Evolutionary conservation across 2,888 invertebrate species (phyloP).

Genomic region (Dimorphilus gyrociliatus): DNA sequence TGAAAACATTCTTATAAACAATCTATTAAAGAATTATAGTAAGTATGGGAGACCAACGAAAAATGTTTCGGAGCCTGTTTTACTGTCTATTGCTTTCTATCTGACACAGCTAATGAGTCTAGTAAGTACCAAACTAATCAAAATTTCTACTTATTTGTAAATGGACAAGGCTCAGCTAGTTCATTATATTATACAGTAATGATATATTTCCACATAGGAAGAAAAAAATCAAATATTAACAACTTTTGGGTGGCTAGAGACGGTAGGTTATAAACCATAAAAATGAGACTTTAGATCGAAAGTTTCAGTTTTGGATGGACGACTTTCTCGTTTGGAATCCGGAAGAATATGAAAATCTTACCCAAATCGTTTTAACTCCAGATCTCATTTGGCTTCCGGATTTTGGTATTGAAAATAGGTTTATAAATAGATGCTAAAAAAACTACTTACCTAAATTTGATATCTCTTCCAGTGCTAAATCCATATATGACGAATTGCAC

Average conservation of each 20-base stretch:
- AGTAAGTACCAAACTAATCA: slow-evolving; percentile 6
- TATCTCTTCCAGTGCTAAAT: slow-evolving; percentile 10
- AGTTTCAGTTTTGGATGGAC: slow-evolving; percentile 55
- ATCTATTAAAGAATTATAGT: slow-evolving; percentile 10
- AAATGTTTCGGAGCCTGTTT: slow-evolving; percentile 7
- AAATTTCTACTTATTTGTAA: too few species aligned
- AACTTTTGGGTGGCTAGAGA: slow-evolving; percentile 11
- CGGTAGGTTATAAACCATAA: slow-evolving; percentile 7
- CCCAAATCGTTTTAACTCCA: slow-evolving; percentile 60
- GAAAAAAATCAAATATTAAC: slow-evolving; percentile 11
- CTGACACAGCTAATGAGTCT: slow-evolving; percentile 12
- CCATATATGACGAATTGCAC: slow-evolving; percentile 13
- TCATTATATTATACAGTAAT: background rate
- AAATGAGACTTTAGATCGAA: background rate
- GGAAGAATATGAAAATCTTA: slow-evolving; percentile 55
- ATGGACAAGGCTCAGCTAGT: too few species aligned
- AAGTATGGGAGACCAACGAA: slow-evolving; percentile 9
- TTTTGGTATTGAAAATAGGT: slow-evolving; percentile 15
- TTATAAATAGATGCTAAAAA: background rate
- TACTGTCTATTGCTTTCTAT: slow-evolving; percentile 10
- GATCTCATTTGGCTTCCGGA: slow-evolving; percentile 68
- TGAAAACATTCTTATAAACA: slow-evolving; percentile 9
- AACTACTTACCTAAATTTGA: background rate
- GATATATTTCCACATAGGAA: slow-evolving; percentile 8
- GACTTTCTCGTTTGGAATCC: slow-evolving; percentile 65